A percentile compares a stretch with the other conserved stretches of the same genome.
Evolutionary conservation across 2,797 vertebrate species (phyloP).

Genomic region (Nyctalus aviator): DNA sequence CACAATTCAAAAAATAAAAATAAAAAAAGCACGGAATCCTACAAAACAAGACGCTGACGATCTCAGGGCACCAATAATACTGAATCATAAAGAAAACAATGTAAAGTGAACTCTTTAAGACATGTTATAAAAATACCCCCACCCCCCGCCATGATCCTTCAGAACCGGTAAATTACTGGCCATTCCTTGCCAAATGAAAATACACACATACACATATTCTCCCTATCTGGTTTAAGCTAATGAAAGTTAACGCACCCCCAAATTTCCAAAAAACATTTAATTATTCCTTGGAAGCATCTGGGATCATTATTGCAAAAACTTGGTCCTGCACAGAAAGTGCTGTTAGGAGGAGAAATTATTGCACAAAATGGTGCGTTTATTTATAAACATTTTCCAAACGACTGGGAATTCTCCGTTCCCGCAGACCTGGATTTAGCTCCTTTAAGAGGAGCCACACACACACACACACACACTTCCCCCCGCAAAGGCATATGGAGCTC

Average conservation of each 20-base stretch:
- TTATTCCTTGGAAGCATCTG: background rate
- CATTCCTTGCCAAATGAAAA: background rate
- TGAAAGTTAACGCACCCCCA: background rate
- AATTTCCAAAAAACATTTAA: background rate
- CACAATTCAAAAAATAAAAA: background rate
- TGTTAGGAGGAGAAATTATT: background rate
- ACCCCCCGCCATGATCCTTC: background rate
- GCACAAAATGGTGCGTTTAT: conserved; percentile 59
- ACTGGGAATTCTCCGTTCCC: background rate
- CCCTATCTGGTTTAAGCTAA: background rate
- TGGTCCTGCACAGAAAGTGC: background rate
- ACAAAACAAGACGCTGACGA: background rate
- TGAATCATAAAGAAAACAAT: conserved; percentile 40
- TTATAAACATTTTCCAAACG: conserved; percentile 7
- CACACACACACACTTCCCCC: background rate
- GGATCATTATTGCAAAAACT: conserved; percentile 12
- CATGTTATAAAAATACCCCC: background rate
- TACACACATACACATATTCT: background rate
- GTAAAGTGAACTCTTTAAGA: background rate
- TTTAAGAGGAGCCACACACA: background rate
- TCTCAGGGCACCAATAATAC: background rate
- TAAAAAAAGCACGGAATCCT: background rate
- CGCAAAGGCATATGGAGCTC: background rate
- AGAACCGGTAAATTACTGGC: background rate
- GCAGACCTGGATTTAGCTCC: background rate